Percentiles rank a stretch among this genome's conserved stretches.
phyloP scores from a whole-genome alignment of 2,797 vertebrate species.

The Periophthalmus magnuspinnatus region DNA sequence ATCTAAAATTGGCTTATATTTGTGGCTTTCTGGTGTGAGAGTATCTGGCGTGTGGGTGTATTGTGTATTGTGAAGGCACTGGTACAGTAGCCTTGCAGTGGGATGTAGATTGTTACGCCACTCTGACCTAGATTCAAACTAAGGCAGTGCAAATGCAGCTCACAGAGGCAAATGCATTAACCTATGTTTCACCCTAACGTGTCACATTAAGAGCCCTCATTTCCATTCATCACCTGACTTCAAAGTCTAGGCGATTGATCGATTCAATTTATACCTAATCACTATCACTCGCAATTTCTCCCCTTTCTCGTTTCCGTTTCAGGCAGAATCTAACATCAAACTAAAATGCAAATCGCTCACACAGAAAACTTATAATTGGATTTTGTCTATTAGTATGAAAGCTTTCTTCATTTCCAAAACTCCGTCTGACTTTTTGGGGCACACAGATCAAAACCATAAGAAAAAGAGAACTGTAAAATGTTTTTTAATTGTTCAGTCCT shows the following conservation, averaged over 20 bases:
- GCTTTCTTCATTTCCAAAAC: constrained; percentile 60
- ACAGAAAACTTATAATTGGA: constrained; percentile 78
- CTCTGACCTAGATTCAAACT: constrained; percentile 71
- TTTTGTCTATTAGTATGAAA: constrained; percentile 70
- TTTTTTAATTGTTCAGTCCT: neutral
- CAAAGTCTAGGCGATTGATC: constrained; percentile 32
- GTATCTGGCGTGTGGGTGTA: constrained; percentile 29
- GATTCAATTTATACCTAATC: constrained; percentile 38
- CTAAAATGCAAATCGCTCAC: constrained; percentile 69
- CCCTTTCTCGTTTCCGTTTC: constrained; percentile 51
- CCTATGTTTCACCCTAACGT: constrained; percentile 21
- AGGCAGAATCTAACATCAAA: constrained; percentile 71
- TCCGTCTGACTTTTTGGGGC: constrained; percentile 51
- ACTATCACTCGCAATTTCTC: constrained; percentile 31
- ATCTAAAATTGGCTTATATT: constrained; percentile 57
- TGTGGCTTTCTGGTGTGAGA: constrained; percentile 27
- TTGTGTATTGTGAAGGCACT: constrained; percentile 27
- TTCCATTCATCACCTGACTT: constrained; percentile 29
- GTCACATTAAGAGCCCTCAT: constrained; percentile 16
- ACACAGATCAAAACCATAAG: constrained; percentile 39
- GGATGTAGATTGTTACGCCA: constrained; percentile 64
- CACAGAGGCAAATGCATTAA: constrained; percentile 18
- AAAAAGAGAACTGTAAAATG: neutral
- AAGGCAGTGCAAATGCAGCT: constrained; percentile 41
- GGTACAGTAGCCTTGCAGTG: constrained; percentile 57